A percentile compares a stretch with the other conserved stretches of the same genome.
These are phyloP conservation scores for Ischnus inquisitorius DNA, from an alignment of 2,888 invertebrate species.

Conservation along the genomic window DNA sequence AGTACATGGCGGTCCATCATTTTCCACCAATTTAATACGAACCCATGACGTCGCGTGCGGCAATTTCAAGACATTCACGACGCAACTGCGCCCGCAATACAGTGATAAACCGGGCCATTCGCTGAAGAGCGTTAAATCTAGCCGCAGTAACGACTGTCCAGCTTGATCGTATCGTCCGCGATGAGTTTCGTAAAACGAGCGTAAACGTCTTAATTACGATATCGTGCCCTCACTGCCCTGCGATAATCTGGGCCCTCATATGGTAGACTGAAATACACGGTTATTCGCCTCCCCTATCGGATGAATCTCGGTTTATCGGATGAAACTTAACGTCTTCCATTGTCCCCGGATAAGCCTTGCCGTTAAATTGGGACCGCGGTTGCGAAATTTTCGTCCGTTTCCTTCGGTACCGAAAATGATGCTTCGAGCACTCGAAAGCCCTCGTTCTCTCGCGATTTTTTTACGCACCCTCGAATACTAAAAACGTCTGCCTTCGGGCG, in stretches of 20 bases:
- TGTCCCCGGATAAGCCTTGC: background rate
- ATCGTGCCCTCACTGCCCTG: background rate
- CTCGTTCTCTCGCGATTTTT: background rate
- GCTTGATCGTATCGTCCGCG: background rate
- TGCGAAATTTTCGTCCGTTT: background rate
- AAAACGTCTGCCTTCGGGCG: conserved; percentile 8
- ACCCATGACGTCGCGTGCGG: conserved; percentile 3
- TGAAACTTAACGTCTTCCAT: conserved; percentile 41
- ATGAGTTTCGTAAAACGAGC: conserved; percentile 34
- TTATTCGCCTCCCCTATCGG: conserved; percentile 8
- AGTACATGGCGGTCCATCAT: conserved; percentile 8
- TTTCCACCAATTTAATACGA: conserved; percentile 45
- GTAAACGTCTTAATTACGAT: conserved; percentile 42
- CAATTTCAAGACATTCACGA: conserved; percentile 25
- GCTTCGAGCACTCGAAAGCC: background rate
- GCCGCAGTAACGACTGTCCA: background rate
- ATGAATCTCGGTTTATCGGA: conserved; percentile 15
- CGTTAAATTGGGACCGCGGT: too few relatives aligned
- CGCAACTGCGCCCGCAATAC: conserved; percentile 13
- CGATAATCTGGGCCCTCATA: background rate
- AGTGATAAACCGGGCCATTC: conserved; percentile 46
- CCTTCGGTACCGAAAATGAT: background rate
- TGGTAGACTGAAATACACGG: background rate
- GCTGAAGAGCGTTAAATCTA: conserved; percentile 43
- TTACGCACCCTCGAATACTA: background rate